A percentile compares a stretch with the other conserved stretches of the same genome.
Conservation (phyloP, 2,888 invertebrate genomes). For the Sarcophaga rosellei region DNA sequence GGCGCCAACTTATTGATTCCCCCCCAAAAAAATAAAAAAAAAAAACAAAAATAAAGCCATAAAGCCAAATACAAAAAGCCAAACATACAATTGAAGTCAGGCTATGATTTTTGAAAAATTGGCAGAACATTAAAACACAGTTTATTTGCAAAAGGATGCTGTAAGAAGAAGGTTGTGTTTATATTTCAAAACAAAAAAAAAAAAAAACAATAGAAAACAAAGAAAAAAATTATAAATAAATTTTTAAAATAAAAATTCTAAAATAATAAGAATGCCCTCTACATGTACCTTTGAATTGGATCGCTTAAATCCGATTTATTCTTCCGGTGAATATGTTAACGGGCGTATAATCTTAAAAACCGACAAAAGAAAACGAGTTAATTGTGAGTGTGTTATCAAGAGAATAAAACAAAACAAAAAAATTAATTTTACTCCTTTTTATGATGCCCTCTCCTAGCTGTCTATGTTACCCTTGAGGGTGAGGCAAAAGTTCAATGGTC, state of each 20-base stretch:
- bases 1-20: constrained; percentile 71
- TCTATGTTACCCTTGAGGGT: constrained; percentile 77
- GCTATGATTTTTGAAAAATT: constrained; percentile 34
- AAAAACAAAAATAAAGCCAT: constrained; percentile 18
- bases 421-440: background rate
- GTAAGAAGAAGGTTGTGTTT: constrained; percentile 60
- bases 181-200: constrained; percentile 19
- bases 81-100: constrained; percentile 26
- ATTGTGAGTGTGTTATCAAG: constrained; percentile 70
- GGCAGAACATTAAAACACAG: constrained; percentile 45
- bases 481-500: constrained; percentile 79
- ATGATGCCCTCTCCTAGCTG: constrained; percentile 70
- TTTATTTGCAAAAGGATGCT: constrained; percentile 66
- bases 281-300: constrained; percentile 78
- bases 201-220: background rate
- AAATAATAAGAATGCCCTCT: constrained; percentile 74
- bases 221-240: constrained; percentile 14
- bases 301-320: constrained; percentile 76
- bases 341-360: constrained; percentile 77
- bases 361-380: constrained; percentile 77
- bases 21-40: background rate
- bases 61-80: constrained; percentile 25
- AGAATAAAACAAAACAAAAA: background rate
- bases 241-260: background rate
- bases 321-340: constrained; percentile 77